These are phyloP conservation scores for Ips nitidus DNA, from an alignment of 1,140 invertebrate genomes.

Conservation along the genomic window DNA sequence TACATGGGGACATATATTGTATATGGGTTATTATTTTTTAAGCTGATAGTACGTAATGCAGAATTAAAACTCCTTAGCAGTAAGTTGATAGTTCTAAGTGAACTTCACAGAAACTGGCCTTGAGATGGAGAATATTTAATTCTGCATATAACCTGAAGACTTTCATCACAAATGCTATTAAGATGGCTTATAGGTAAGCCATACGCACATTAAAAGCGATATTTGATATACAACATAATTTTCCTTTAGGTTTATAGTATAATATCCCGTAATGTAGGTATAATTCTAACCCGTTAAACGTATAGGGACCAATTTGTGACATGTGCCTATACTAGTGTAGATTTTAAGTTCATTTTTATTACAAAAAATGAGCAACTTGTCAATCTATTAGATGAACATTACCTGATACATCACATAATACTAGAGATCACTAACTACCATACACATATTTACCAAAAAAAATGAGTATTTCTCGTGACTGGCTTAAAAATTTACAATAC, in stretches of 20 bases:
- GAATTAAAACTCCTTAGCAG: too few relatives aligned
- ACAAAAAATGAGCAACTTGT: slow-evolving; percentile 46
- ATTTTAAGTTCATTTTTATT: slow-evolving; percentile 21
- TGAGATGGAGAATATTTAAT: too few relatives aligned
- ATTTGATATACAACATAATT: not conserved
- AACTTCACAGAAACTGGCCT: too few relatives aligned
- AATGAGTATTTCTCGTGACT: slow-evolving; percentile 7
- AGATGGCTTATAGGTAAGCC: not conserved
- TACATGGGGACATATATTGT: slow-evolving; percentile 28
- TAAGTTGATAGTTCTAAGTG: too few relatives aligned
- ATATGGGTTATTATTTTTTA: slow-evolving; percentile 6
- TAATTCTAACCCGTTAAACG: too few relatives aligned
- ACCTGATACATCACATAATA: slow-evolving; percentile 44
- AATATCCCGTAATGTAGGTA: too few relatives aligned
- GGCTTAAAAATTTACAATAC: slow-evolving; percentile 32
- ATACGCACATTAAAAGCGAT: not conserved
- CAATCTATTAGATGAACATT: slow-evolving; percentile 42
- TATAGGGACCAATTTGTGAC: not conserved
- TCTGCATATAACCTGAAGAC: not conserved
- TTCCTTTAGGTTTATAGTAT: not conserved
- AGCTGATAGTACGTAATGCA: too few relatives aligned
- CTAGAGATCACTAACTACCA: slow-evolving; percentile 44
- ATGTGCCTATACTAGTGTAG: not conserved
- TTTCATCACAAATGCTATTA: not conserved
- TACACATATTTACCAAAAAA: slow-evolving; percentile 5